These are phyloP conservation scores for Serranus cabrilla DNA, from an alignment of 2,797 vertebrate genomes.

Conservation along the genomic window DNA sequence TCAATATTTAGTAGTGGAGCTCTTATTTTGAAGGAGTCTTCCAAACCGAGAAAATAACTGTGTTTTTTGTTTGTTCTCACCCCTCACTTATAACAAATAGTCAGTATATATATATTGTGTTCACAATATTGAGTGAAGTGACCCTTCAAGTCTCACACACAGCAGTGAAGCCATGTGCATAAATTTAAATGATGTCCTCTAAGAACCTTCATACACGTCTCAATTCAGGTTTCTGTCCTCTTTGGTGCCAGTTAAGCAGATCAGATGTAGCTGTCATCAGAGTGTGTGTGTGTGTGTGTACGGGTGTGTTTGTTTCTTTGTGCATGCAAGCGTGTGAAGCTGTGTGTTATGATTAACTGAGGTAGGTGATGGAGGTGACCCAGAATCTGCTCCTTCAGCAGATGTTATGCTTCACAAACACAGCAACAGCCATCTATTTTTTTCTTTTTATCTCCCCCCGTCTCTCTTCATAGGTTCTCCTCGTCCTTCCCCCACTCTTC, in stretches of 20 bases:
- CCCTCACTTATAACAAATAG: not conserved
- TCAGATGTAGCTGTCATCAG: slow-evolving; percentile 4
- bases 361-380: slow-evolving; percentile 39
- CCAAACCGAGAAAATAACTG: not conserved
- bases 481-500: slow-evolving; percentile 1
- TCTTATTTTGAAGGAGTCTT: slow-evolving; percentile 16
- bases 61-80: not conserved
- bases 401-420: slow-evolving; percentile 40
- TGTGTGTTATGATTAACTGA: slow-evolving; percentile 47
- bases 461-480: slow-evolving; percentile 9
- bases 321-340: slow-evolving; percentile 6
- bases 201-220: too few species aligned
- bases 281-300: not conserved
- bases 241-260: slow-evolving; percentile 2
- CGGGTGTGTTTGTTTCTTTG: slow-evolving; percentile 8
- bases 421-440: slow-evolving; percentile 3
- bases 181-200: not conserved
- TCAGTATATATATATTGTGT: not conserved
- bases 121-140: not conserved
- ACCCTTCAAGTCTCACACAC: not conserved
- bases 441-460: not conserved
- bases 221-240: slow-evolving; percentile 7
- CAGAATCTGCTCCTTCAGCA: slow-evolving; percentile 58
- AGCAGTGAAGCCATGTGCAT: not conserved
- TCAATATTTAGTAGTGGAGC: not conserved